Conservation (phyloP, 2,888 invertebrate species). For the Meta bourneti region DNA sequence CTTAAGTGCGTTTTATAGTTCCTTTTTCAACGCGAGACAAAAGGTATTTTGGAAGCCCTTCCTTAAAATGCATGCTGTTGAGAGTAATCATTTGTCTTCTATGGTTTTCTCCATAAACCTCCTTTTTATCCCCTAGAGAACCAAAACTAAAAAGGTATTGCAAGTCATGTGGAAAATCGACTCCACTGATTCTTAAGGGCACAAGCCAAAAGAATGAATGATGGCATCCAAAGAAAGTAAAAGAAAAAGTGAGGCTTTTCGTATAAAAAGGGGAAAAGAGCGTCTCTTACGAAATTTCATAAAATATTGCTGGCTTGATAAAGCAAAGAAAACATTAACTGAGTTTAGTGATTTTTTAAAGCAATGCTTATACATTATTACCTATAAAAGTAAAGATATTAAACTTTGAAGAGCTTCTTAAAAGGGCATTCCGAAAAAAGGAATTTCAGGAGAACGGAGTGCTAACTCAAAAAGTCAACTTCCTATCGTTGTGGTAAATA, state of each 20-base stretch:
- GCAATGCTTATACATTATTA: background rate
- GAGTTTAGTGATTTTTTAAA: conserved; percentile 8
- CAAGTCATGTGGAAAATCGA: conserved; percentile 72
- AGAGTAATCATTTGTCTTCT: conserved; percentile 72
- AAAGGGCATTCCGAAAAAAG: background rate
- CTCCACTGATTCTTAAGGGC: conserved; percentile 61
- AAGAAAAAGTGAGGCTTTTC: conserved; percentile 16
- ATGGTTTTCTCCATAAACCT: conserved; percentile 64
- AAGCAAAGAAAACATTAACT: conserved; percentile 24
- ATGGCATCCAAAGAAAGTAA: conserved; percentile 38
- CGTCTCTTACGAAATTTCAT: conserved; percentile 35
- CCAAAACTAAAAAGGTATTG: conserved; percentile 56
- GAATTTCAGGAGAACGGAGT: background rate
- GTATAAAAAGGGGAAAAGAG: conserved; percentile 19
- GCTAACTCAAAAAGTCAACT: background rate
- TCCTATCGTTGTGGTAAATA: background rate
- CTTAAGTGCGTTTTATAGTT: conserved; percentile 70
- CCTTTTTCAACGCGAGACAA: conserved; percentile 59
- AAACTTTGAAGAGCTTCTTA: background rate
- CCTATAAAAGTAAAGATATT: background rate
- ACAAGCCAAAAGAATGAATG: conserved; percentile 58
- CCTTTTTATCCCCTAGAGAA: conserved; percentile 57
- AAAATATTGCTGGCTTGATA: conserved; percentile 39
- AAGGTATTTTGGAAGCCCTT: conserved; percentile 56
- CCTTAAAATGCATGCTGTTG: conserved; percentile 64